phyloP scores from a whole-genome alignment of 2,797 vertebrate genomes.

The Micromesistius poutassou region DNA sequence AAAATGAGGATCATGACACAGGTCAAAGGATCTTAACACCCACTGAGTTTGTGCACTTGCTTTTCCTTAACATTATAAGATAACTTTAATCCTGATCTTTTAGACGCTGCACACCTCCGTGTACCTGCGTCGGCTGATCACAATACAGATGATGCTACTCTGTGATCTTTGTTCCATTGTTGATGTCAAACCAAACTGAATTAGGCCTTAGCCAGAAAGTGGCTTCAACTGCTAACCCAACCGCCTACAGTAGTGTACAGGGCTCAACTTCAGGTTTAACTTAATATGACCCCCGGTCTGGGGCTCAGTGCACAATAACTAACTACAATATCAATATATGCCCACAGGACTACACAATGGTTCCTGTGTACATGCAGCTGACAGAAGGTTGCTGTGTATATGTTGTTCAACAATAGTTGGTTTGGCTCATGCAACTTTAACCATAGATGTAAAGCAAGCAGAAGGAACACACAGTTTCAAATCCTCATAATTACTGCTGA shows the following conservation, averaged over 20 bases:
- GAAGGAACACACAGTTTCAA: not conserved
- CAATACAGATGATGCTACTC: not conserved
- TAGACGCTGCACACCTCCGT: not conserved
- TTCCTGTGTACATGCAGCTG: too few species aligned
- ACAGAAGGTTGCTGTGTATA: not conserved
- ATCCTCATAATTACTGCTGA: not conserved
- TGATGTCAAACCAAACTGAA: not conserved
- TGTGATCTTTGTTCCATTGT: not conserved
- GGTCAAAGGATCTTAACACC: not conserved
- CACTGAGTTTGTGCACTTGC: not conserved
- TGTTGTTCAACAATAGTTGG: not conserved
- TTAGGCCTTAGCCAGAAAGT: not conserved
- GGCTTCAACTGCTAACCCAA: not conserved
- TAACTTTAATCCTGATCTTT: not conserved
- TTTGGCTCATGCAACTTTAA: too few species aligned
- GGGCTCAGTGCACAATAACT: too few species aligned
- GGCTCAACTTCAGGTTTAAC: not conserved
- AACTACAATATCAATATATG: too few species aligned
- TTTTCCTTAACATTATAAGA: not conserved
- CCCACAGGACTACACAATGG: too few species aligned
- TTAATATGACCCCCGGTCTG: not conserved
- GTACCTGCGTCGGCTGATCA: not conserved
- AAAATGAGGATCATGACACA: not conserved
- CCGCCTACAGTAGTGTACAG: not conserved
- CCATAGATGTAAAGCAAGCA: too few species aligned